These are phyloP conservation scores for Chelmon rostratus DNA, from an alignment of 2,797 vertebrate species.

Conservation along the genomic window DNA sequence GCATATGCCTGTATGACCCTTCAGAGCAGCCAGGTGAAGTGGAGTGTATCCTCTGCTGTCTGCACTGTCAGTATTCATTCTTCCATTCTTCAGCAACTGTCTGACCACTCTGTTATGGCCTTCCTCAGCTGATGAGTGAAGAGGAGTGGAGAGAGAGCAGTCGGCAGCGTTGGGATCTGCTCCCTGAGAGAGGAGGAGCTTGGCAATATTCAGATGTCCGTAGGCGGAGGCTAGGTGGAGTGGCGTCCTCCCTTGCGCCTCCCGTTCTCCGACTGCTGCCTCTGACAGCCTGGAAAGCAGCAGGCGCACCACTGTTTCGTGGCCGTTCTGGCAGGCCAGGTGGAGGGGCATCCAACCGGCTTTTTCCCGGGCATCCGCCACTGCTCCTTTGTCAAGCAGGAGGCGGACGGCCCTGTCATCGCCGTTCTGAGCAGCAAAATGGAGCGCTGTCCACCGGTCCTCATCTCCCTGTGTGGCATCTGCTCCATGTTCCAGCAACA, in stretches of 20 bases:
- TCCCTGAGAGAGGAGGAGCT: constrained; percentile 86
- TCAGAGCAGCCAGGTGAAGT: constrained; percentile 87
- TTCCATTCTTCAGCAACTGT: constrained; percentile 83
- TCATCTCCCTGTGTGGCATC: constrained; percentile 79
- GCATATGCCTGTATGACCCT: constrained; percentile 89
- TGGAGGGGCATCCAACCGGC: constrained; percentile 90
- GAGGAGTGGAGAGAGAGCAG: constrained; percentile 80
- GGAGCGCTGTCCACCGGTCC: constrained; percentile 88
- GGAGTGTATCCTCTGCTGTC: constrained; percentile 85
- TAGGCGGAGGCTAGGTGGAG: constrained; percentile 90
- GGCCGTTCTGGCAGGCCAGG: constrained; percentile 91
- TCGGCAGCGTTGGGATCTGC: constrained; percentile 85
- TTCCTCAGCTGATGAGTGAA: constrained; percentile 88
- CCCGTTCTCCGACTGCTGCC: constrained; percentile 61
- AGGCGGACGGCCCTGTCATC: constrained; percentile 83
- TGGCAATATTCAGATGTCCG: constrained; percentile 87
- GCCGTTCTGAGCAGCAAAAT: constrained; percentile 91
- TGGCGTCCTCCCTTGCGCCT: constrained; percentile 81
- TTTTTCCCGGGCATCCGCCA: constrained; percentile 78
- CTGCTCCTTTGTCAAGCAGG: constrained; percentile 86
- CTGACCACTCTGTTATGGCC: constrained; percentile 90
- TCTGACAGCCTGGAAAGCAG: constrained; percentile 84
- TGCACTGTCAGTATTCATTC: constrained; percentile 66
- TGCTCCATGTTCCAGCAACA: constrained; percentile 83
- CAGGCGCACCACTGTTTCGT: constrained; percentile 87